Conservation (phyloP, 2,113 vertebrate genomes). For the Sebastes schlegelii region DNA sequence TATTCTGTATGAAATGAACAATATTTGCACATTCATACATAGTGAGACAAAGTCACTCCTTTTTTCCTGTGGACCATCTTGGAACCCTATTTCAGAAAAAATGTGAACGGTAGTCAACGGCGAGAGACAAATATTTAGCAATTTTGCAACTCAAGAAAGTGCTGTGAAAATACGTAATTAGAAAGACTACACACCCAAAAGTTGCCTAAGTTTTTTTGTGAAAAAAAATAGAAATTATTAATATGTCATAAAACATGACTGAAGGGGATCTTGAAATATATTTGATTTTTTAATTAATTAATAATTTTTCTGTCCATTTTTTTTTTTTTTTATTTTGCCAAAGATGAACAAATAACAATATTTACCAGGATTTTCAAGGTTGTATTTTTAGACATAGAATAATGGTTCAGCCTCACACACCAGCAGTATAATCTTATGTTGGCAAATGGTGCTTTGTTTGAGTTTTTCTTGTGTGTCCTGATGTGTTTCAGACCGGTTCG, state of each 20-base stretch:
- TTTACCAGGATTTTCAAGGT: not conserved
- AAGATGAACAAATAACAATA: not conserved
- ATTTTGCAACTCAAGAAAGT: too few species aligned
- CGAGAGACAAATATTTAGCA: too few species aligned
- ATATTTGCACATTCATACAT: too few species aligned
- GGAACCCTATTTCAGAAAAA: too few species aligned
- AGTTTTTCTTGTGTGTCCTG: slow-evolving; percentile 38
- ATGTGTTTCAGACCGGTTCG: slow-evolving; percentile 90
- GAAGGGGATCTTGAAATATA: not conserved
- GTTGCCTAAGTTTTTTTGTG: not conserved
- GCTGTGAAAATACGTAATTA: too few species aligned
- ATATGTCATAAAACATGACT: not conserved
- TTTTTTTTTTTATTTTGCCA: not conserved
- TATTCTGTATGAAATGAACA: too few species aligned
- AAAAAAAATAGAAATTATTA: not conserved
- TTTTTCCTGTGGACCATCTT: too few species aligned
- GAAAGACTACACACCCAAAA: too few species aligned
- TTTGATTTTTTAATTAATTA: not conserved
- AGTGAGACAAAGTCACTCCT: too few species aligned
- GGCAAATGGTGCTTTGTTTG: slow-evolving; percentile 24
- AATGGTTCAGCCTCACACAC: not conserved
- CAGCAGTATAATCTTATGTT: not conserved
- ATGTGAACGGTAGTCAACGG: too few species aligned
- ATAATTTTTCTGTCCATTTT: not conserved
- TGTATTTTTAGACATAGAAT: not conserved